phyloP scores from a whole-genome alignment of 2,113 vertebrate species.

The Oceanodroma tethys region DNA sequence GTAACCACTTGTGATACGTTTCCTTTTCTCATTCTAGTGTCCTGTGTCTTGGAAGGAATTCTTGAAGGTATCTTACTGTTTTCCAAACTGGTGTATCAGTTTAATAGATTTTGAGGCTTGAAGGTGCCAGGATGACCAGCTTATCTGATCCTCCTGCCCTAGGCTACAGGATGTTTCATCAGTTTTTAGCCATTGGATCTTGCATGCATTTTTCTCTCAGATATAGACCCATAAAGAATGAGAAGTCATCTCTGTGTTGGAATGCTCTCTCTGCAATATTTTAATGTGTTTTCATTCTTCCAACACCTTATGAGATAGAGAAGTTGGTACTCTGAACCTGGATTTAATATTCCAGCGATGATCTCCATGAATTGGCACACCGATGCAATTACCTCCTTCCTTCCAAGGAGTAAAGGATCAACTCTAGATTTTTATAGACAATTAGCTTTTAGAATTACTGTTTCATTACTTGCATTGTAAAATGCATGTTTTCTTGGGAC shows the following conservation, averaged over 20 bases:
- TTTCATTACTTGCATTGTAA: slow-evolving; percentile 1
- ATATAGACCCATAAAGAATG: neutral
- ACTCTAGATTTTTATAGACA: neutral
- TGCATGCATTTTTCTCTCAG: neutral
- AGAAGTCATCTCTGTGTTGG: neutral
- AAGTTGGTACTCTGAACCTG: neutral
- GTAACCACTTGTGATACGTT: neutral
- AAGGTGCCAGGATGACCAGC: neutral
- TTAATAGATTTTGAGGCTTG: neutral
- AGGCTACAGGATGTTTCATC: neutral
- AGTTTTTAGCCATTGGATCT: neutral
- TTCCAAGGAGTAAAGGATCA: neutral
- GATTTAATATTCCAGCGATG: neutral
- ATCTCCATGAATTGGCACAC: neutral
- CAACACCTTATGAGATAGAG: neutral
- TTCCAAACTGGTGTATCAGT: neutral
- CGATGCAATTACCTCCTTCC: neutral
- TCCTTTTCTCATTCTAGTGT: neutral
- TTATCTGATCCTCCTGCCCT: neutral
- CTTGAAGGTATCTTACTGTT: neutral
- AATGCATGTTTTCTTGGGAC: slow-evolving; percentile 26
- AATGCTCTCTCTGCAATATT: neutral
- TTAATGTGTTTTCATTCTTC: neutral
- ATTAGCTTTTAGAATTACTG: slow-evolving; percentile 20
- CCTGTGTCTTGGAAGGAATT: neutral